Evolutionary conservation across 2,113 vertebrate genomes (phyloP).

Genomic region (Coryphaenoides rupestris): DNA sequence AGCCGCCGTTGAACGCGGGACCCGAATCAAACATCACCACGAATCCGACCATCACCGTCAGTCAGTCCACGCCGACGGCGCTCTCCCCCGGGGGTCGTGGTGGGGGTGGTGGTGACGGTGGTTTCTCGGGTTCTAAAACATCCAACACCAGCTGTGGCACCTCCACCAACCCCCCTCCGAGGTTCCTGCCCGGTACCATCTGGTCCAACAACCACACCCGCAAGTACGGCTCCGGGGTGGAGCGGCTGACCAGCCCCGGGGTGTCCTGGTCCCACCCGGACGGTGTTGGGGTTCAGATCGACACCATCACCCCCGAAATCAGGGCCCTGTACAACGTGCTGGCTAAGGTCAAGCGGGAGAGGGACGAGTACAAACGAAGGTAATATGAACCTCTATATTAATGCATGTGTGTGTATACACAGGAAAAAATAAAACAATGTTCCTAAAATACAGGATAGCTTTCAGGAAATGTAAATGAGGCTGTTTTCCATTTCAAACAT

Average conservation of each 20-base stretch:
- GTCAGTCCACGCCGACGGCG: constrained; percentile 64
- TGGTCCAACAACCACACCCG: constrained; percentile 94
- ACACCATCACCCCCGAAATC: constrained; percentile 97
- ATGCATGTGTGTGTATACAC: too few relatives aligned
- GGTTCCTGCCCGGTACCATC: constrained; percentile 89
- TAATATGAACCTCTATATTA: constrained; percentile 51
- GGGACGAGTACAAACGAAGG: constrained; percentile 96
- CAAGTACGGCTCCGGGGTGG: constrained; percentile 79
- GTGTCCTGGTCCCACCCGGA: constrained; percentile 94
- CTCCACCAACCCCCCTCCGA: constrained; percentile 64
- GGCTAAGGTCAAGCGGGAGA: constrained; percentile 94
- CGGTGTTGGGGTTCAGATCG: constrained; percentile 95
- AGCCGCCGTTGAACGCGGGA: constrained; percentile 23
- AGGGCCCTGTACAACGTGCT: constrained; percentile 96
- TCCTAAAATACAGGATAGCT: too few relatives aligned
- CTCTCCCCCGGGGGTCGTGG: constrained; percentile 53
- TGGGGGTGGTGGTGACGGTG: too few relatives aligned
- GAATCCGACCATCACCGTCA: constrained; percentile 57
- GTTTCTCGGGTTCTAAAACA: constrained; percentile 28
- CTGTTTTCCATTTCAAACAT: not conserved
- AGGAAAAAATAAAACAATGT: too few relatives aligned
- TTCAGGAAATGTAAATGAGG: too few relatives aligned
- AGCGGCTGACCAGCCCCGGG: constrained; percentile 86
- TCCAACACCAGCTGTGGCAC: constrained; percentile 33
- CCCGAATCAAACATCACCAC: constrained; percentile 20